Evolutionary conservation across 2,888 invertebrate genomes (phyloP), one percentile per base, ranked within the genome.

Genomic region (Ichneumoninae sp.): DNA sequence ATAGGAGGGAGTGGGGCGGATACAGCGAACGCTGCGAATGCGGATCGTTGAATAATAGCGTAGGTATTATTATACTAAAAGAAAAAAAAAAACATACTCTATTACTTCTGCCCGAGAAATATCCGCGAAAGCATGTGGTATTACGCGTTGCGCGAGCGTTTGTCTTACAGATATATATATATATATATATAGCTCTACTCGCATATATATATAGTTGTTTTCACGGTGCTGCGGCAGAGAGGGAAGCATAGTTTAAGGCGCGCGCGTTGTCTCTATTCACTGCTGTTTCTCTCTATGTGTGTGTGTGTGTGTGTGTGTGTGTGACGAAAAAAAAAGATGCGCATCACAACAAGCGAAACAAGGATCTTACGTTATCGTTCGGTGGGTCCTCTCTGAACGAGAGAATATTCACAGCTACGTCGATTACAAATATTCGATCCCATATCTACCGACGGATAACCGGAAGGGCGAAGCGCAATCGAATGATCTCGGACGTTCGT

Each of bases 321-420:
- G 3, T 22, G 22, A 8, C 54, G 19, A 33, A 44, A 13, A 7
- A 73, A 26, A 57, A 44, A 63, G 47, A 81, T 60, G 78, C 75
- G 83, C 60, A 68, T 76, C 66, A 69, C 66, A 44, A 82, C 60
- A 77, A 83, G 63, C 63, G 50, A 73, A 68, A 77, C 69, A 47
- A 77, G 57, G 52, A 68, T 73, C 33, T 19, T 6, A 54, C 36
- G 26, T 65, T 71, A 75, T 63, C 74, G 69, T 69, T 84, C 81
- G 75, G 78, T 81, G 81, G 75, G 78, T 66, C 30, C 30, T 30
- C 68, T 65, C 33, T 65, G 66, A 44, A 26, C 47, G 57, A 71
- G 66, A 54, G 7, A 71, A 36, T 70, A 19, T 19, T 54, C 22
- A 19, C 54, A 54, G 19, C 40, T 19, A 8, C 54, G 54, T 54